Evolutionary conservation across 2,888 invertebrate species (phyloP).

Genomic region (Sepioteuthis lessoniana): DNA sequence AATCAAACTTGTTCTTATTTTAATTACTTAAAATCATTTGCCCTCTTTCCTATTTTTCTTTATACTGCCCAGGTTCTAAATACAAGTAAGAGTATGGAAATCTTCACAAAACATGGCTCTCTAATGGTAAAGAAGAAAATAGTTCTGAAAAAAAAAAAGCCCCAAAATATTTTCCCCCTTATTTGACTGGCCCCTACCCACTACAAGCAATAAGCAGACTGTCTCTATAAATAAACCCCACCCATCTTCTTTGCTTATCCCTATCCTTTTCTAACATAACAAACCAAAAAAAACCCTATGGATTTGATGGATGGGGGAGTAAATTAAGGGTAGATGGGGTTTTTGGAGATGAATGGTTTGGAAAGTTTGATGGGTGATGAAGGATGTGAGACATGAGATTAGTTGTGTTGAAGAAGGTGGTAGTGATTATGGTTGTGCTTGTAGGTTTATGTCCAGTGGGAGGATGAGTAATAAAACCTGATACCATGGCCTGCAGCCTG

Average conservation of each 20-base stretch:
- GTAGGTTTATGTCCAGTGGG: background rate
- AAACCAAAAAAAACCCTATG: background rate
- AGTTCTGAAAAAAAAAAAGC: background rate
- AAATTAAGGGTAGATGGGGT: background rate
- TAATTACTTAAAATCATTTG: too few relatives aligned
- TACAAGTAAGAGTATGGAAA: too few relatives aligned
- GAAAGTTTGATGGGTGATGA: constrained; percentile 2
- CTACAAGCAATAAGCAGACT: background rate
- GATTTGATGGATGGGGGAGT: background rate
- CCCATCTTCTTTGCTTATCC: background rate
- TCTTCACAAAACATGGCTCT: too few relatives aligned
- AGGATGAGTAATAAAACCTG: background rate
- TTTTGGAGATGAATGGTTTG: background rate
- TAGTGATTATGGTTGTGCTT: background rate
- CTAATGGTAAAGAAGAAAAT: background rate
- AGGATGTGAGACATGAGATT: background rate
- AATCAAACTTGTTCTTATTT: too few relatives aligned
- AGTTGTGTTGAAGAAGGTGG: background rate
- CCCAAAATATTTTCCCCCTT: background rate
- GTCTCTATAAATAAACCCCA: background rate
- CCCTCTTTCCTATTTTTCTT: too few relatives aligned
- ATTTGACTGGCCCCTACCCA: too few relatives aligned
- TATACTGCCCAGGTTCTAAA: too few relatives aligned
- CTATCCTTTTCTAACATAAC: background rate
- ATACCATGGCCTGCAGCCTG: constrained; percentile 5